Percentiles rank a stretch among this genome's conserved stretches.
phyloP scores from a whole-genome alignment of 2,797 vertebrate species.

The Bufotes viridis region DNA sequence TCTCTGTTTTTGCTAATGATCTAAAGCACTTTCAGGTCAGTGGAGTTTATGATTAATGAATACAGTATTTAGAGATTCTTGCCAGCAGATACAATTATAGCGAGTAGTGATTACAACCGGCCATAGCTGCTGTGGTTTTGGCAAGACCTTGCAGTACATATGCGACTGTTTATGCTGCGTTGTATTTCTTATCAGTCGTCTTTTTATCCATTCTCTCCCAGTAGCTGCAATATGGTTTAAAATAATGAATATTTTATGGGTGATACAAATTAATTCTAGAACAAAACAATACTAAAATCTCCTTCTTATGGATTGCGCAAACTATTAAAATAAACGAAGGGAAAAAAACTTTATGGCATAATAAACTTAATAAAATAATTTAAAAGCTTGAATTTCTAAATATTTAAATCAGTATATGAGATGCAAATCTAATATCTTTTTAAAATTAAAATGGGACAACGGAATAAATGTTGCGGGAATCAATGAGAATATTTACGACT shows the following conservation, averaged over 20 bases:
- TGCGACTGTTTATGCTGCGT: neutral
- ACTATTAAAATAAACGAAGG: slow-evolving; percentile 11
- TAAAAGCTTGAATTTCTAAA: neutral
- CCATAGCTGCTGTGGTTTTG: neutral
- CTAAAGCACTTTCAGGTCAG: slow-evolving; percentile 34
- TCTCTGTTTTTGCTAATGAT: slow-evolving; percentile 17
- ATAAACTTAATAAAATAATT: neutral
- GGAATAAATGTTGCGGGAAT: neutral
- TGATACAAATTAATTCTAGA: slow-evolving; percentile 15
- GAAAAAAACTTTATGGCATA: slow-evolving; percentile 9
- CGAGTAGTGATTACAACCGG: neutral
- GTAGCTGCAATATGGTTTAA: slow-evolving; percentile 1
- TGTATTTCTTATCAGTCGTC: neutral
- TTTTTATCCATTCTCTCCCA: neutral
- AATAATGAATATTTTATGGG: slow-evolving; percentile 37
- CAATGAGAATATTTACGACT: neutral
- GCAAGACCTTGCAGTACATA: neutral
- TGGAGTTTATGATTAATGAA: slow-evolving; percentile 34
- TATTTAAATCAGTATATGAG: neutral
- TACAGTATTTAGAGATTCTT: neutral
- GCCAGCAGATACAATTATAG: slow-evolving; percentile 19
- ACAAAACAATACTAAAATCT: slow-evolving; percentile 9
- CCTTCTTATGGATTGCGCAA: neutral
- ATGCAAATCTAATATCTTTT: neutral
- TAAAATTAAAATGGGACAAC: neutral